Base-by-base conservation (phyloP, 2,113 vertebrate genomes). In the Gymnorhina tibicen region DNA sequence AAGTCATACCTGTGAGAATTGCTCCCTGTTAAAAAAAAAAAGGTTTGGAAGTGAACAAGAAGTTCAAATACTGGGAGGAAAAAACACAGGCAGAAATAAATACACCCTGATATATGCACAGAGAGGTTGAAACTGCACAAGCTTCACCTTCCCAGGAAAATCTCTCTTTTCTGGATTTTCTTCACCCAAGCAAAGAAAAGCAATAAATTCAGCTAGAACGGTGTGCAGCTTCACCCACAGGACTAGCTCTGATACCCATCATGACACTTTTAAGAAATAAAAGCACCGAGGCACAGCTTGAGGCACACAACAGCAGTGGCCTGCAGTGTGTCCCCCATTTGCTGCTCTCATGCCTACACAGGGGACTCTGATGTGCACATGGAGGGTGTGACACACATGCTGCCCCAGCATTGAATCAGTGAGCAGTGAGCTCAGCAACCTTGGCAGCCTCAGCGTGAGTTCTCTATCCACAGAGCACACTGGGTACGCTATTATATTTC, bases 351-450 rank as follows among this genome's bases (percentile, higher is more conserved):
- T 0, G 3, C 22, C 39, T 63, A 16, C 35, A 16, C 3, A 2
- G 15, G 23, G 22, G 41, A 12, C 32, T 77, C 33, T 60, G 19
- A 52, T 1, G 2, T 19, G 41, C 22, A 22, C 41, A 12, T 4
- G 5, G 26, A 53, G 6, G 1, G 8, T 6, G 3, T 78, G 32
- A 67, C 18, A 41, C 3, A 1, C 1, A 0, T 9, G 10, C 7
- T 30, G 39, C 9, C 53, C 19, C 46, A 44, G 53, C 81, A 81
- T 3, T 69, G 13, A 62, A 62, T 26, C 19, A 3, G 33, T 33
- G 53, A 64, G 32, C 50, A 18, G 17, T 27, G 37, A 78, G 47
- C 26, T 74, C 47, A 55, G 59, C n/a, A 35, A 13, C 18, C 9
- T 42, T 5, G 0, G 60, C 60, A 87, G 41, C 19, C 20, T 47